A percentile compares a stretch with the other conserved stretches of the same genome.
phyloP scores from a whole-genome alignment of 2,797 vertebrate species.

The Galaxias olidus region DNA sequence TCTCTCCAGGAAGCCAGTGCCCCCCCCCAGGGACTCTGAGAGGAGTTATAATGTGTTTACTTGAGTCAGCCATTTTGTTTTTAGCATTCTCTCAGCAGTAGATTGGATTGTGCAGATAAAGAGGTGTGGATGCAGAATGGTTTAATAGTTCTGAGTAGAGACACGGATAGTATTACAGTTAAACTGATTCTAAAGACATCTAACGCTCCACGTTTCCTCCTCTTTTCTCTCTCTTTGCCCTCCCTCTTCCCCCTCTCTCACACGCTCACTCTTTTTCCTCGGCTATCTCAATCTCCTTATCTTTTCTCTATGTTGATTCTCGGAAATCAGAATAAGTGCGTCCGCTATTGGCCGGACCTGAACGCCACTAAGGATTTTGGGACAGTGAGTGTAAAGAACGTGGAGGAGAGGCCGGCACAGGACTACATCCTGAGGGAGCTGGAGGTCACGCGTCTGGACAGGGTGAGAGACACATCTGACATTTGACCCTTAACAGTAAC shows the following conservation, averaged over 20 bases:
- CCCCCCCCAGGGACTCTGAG: too few species aligned
- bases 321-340: constrained; percentile 83
- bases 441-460: constrained; percentile 76
- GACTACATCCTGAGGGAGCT: constrained; percentile 84
- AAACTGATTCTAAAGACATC: constrained; percentile 65
- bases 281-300: constrained; percentile 6
- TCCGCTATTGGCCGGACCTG: constrained; percentile 84
- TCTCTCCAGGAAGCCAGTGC: too few species aligned
- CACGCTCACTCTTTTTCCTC: neutral
- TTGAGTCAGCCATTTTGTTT: too few species aligned
- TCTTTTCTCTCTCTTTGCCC: neutral
- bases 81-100: too few species aligned
- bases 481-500: too few species aligned
- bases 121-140: too few species aligned
- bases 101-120: too few species aligned
- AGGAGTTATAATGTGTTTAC: too few species aligned
- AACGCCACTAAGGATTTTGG: constrained; percentile 77
- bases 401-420: constrained; percentile 79
- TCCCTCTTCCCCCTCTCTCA: neutral
- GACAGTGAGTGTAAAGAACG: constrained; percentile 69
- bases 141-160: neutral
- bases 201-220: constrained; percentile 37
- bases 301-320: neutral
- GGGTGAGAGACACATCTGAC: constrained; percentile 58
- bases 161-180: constrained; percentile 60